Percentiles rank a stretch among this genome's conserved stretches.
Evolutionary conservation across 2,113 vertebrate species (phyloP).

Genomic region (Fregata magnificens): DNA sequence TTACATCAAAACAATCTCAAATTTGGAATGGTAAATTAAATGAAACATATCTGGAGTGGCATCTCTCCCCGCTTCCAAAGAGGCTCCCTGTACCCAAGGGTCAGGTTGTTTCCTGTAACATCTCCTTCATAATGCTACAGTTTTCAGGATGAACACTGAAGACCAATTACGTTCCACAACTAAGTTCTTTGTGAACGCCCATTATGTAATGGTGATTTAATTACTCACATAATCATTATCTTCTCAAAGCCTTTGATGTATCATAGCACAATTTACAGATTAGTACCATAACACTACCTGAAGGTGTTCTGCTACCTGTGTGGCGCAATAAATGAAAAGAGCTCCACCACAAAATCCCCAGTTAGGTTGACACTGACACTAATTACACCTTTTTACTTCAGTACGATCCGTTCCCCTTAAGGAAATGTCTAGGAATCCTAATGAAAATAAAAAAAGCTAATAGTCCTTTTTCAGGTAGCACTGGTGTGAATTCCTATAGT

Average conservation of each 20-base stretch:
- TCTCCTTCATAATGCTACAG: neutral
- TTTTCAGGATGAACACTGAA: neutral
- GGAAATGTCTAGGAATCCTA: neutral
- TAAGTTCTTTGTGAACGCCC: neutral
- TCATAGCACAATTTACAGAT: neutral
- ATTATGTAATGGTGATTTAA: neutral
- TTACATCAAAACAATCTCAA: neutral
- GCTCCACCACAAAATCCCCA: neutral
- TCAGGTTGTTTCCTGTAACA: neutral
- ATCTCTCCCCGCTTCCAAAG: neutral
- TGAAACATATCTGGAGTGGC: neutral
- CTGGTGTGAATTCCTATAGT: neutral
- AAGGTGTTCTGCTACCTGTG: neutral
- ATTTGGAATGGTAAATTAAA: neutral
- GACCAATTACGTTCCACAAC: neutral
- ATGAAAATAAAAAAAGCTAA: neutral
- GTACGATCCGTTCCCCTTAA: neutral
- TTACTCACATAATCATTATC: neutral
- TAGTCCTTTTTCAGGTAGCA: neutral
- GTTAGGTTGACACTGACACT: neutral
- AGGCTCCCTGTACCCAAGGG: neutral
- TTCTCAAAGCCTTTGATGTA: neutral
- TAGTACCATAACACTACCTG: neutral
- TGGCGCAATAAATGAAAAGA: neutral
- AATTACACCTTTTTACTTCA: neutral